phyloP scores from a whole-genome alignment of 37 sponge, comb jelly and placozoan genomes.

The Ephydatia muelleri region DNA sequence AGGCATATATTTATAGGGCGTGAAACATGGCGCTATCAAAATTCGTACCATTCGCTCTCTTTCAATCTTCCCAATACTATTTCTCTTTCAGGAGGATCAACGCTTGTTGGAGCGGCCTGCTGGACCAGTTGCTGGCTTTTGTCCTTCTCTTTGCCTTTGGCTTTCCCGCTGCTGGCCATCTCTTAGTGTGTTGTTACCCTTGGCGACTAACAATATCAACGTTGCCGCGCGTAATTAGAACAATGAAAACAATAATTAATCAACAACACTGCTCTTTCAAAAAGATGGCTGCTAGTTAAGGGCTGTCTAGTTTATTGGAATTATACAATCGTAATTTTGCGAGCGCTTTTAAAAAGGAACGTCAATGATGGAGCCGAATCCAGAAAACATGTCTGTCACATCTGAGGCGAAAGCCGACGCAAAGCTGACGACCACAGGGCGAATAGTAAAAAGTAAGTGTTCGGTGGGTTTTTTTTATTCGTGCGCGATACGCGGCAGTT shows the following conservation, averaged over 20 bases:
- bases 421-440: conserved; percentile 47
- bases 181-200: conserved; percentile 11
- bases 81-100: conserved; percentile 34
- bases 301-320: too few relatives aligned
- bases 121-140: neutral
- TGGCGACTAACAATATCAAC: neutral
- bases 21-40: too few relatives aligned
- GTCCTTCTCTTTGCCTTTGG: conserved; percentile 26
- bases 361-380: neutral
- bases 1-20: neutral
- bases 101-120: neutral
- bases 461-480: too few relatives aligned
- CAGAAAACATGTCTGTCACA: neutral
- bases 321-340: too few relatives aligned
- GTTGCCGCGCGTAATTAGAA: neutral
- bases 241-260: conserved; percentile 12
- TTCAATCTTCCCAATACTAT: conserved; percentile 54
- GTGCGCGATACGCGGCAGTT: too few relatives aligned
- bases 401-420: neutral
- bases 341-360: too few relatives aligned
- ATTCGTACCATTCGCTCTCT: conserved; percentile 59
- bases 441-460: too few relatives aligned
- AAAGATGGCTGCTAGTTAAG: conserved; percentile 5
- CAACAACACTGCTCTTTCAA: too few relatives aligned
- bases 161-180: neutral